Conservation (phyloP, 2,797 vertebrate genomes). For the Oryzias dopingdopingensis region DNA sequence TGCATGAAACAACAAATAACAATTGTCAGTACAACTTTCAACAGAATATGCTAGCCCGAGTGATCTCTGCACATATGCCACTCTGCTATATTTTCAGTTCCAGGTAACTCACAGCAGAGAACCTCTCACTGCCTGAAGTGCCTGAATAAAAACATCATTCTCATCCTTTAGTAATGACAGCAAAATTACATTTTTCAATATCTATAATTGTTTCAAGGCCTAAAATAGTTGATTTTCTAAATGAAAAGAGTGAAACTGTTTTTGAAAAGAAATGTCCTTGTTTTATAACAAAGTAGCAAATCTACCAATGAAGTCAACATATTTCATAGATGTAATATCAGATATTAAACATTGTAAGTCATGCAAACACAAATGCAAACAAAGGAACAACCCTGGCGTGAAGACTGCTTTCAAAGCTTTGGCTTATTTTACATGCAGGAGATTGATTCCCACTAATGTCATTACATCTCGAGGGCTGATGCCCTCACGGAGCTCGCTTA, state of each 20-base stretch:
- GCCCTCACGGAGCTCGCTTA: slow-evolving; percentile 8
- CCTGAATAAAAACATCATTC: not conserved
- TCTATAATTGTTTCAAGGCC: not conserved
- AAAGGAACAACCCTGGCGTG: slow-evolving; percentile 37
- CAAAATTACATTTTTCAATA: not conserved
- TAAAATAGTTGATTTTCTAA: not conserved
- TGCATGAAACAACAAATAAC: no score
- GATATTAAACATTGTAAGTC: slow-evolving; percentile 24
- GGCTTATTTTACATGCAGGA: slow-evolving; percentile 46
- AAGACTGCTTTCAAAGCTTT: slow-evolving; percentile 26
- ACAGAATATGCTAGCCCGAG: no score
- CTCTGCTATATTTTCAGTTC: no score
- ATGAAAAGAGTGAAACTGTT: not conserved
- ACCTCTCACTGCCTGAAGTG: slow-evolving; percentile 1
- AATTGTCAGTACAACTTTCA: no score
- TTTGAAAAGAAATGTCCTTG: not conserved
- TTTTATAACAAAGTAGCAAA: slow-evolving; percentile 12
- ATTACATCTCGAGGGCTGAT: slow-evolving; percentile 20
- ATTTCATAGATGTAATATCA: slow-evolving; percentile 15
- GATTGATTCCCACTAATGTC: slow-evolving; percentile 43
- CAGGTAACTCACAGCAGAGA: no score
- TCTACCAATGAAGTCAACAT: slow-evolving; percentile 21
- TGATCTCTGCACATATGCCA: no score
- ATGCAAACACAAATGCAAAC: slow-evolving; percentile 23
- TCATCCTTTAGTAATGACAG: not conserved